phyloP scores from a whole-genome alignment of 2,797 vertebrate genomes.

The Mallotus villosus region DNA sequence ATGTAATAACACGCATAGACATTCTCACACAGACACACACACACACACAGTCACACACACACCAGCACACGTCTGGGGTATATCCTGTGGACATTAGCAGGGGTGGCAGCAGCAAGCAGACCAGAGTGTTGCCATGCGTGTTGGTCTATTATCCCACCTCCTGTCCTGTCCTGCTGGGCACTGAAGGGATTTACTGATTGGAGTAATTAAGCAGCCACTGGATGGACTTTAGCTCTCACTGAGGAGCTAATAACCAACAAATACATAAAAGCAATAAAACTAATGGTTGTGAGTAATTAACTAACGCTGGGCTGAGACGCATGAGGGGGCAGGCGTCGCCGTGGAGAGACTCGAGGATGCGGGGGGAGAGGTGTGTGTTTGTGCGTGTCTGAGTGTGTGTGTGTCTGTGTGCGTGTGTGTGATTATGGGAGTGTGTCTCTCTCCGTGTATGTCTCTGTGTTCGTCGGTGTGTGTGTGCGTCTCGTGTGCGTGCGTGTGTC shows the following conservation, averaged over 20 bases:
- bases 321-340: conserved; percentile 43
- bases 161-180: conserved; percentile 9
- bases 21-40: not conserved
- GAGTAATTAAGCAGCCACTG: conserved; percentile 20
- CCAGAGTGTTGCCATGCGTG: conserved; percentile 3
- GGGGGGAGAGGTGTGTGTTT: not conserved
- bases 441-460: not conserved
- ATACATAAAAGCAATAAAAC: conserved; percentile 74
- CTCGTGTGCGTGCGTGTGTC: too few species aligned
- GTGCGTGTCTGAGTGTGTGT: conserved; percentile 1
- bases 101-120: not conserved
- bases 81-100: not conserved
- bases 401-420: conserved; percentile 2
- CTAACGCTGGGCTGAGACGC: conserved; percentile 62
- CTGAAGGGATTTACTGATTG: conserved; percentile 11
- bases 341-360: not conserved
- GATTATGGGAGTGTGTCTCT: not conserved
- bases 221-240: conserved; percentile 38
- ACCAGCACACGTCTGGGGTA: not conserved
- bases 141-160: not conserved
- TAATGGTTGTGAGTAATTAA: conserved; percentile 76
- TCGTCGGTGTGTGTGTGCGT: not conserved
- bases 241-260: conserved; percentile 69
- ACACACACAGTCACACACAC: too few species aligned
- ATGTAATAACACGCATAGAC: not conserved